Evolutionary conservation across 2,113 vertebrate species (phyloP), one percentile per base, ranked within the genome.

Genomic region (Excalfactoria chinensis): DNA sequence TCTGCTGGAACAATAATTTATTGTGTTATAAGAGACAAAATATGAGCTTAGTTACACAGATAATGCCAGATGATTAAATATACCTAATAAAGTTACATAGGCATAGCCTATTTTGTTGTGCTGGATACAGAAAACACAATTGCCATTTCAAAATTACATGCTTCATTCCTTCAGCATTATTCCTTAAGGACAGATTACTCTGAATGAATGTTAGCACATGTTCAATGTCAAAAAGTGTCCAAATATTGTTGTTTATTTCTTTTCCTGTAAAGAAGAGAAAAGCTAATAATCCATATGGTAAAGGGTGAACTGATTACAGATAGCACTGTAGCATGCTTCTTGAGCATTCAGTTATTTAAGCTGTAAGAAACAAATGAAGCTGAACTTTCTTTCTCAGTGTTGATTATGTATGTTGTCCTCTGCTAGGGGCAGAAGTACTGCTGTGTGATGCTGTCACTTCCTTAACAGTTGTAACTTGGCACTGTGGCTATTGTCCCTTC

Each of bases 361-460:
- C 51, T 89, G 34, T 30, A 86, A 95, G 92, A 88, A 89, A 22
- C 21, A 89, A 95, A 80, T 84, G 76, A 89, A 93, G 40, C 74
- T 94, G 95, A 86, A 85, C 62, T 95, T 91, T 74, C 77, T 93
- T 89, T 60, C 66, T 62, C 48, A 30, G 3, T 49, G 84, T 43
- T 69, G 69, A 68, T 35, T 64, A 51, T 77, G 53, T 82, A 80
- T 89, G 26, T 62, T 91, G 80, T 91, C 84, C 86, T 95, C 90
- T 53, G 23, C 46, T 43, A 77, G n/a, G 76, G 85, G 59, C 64
- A 92, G 75, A 60, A 71, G 5, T 34, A 56, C 40, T 64, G 48
- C 71, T 93, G 72, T 66, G 89, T 68, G 60, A 63, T 62, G n/a
- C 59, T 95, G 85, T 93, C 69, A 89, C 73, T 95, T 90, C 55